Percentiles rank a stretch among this genome's conserved stretches.
Evolutionary conservation across 2,888 invertebrate genomes (phyloP).

Genomic region (Autographa pulchrina): DNA sequence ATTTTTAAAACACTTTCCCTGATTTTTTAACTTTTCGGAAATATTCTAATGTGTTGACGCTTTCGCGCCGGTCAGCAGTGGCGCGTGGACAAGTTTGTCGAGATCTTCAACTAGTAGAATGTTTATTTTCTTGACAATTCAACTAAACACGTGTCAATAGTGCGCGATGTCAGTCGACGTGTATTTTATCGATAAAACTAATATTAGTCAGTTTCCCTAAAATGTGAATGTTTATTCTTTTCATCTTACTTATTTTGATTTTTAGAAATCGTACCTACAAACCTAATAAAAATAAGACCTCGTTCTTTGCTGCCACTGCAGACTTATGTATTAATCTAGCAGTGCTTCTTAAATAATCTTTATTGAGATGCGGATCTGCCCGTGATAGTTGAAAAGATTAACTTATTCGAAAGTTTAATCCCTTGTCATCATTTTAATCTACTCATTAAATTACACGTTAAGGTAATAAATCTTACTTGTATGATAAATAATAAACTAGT

Average conservation of each 20-base stretch:
- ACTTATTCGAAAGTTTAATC: conserved; percentile 5
- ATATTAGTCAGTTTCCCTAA: conserved; percentile 21
- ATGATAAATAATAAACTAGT: not conserved
- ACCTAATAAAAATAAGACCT: not conserved
- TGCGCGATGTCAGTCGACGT: conserved; percentile 25
- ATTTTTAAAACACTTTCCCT: conserved; percentile 61
- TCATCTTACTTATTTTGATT: conserved; percentile 18
- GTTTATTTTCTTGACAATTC: conserved; percentile 44
- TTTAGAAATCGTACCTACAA: not conserved
- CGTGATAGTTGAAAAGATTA: conserved; percentile 5
- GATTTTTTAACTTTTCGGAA: conserved; percentile 25
- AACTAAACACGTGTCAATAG: conserved; percentile 31
- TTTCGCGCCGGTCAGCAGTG: conserved; percentile 33
- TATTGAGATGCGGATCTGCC: not conserved
- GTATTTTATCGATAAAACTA: conserved; percentile 40
- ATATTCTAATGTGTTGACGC: conserved; percentile 42
- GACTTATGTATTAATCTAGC: not conserved
- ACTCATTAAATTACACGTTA: not conserved
- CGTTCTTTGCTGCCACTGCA: not conserved
- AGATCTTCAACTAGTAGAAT: conserved; percentile 44
- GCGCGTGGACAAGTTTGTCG: conserved; percentile 44
- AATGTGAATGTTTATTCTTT: conserved; percentile 30
- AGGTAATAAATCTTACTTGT: not conserved
- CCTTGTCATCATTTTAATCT: not conserved
- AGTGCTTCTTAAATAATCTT: not conserved